Evolutionary conservation across 2,113 vertebrate genomes (phyloP).

Genomic region (Cnemophilus loriae): DNA sequence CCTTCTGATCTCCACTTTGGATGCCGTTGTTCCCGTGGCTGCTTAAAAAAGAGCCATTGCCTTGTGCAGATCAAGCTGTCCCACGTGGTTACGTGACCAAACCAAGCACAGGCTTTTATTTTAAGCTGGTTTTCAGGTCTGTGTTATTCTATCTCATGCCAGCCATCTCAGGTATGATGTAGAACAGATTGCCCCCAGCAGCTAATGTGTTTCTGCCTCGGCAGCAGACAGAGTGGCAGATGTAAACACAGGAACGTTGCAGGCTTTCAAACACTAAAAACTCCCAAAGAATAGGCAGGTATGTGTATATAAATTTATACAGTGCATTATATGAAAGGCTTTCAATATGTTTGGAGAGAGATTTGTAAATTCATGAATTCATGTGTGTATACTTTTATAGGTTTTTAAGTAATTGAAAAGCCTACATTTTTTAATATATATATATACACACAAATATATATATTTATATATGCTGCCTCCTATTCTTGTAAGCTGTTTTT

Average conservation of each 20-base stretch:
- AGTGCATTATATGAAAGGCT: not conserved
- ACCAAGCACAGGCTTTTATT: not conserved
- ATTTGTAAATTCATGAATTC: not conserved
- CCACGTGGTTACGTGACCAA: not conserved
- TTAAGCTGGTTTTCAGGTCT: not conserved
- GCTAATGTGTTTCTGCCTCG: not conserved
- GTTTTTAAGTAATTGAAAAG: not conserved
- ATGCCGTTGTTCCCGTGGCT: not conserved
- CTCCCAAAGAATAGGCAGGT: not conserved
- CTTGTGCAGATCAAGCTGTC: not conserved
- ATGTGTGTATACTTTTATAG: not conserved
- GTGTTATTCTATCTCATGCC: not conserved
- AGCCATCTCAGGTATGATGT: not conserved
- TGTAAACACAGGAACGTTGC: not conserved
- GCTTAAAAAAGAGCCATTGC: not conserved
- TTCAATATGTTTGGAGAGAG: not conserved
- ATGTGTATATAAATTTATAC: not conserved
- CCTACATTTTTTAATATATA: not conserved
- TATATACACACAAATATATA: rapidly evolving
- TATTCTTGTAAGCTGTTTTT: not conserved
- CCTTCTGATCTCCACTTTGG: not conserved
- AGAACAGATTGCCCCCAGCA: conserved; percentile 21
- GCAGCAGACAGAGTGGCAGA: not conserved
- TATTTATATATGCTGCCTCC: not conserved
- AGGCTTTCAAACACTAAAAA: not conserved